Evolutionary conservation across 53 echinoderm and acorn worm species (phyloP).

Genomic region (Paracentrotus lividus): DNA sequence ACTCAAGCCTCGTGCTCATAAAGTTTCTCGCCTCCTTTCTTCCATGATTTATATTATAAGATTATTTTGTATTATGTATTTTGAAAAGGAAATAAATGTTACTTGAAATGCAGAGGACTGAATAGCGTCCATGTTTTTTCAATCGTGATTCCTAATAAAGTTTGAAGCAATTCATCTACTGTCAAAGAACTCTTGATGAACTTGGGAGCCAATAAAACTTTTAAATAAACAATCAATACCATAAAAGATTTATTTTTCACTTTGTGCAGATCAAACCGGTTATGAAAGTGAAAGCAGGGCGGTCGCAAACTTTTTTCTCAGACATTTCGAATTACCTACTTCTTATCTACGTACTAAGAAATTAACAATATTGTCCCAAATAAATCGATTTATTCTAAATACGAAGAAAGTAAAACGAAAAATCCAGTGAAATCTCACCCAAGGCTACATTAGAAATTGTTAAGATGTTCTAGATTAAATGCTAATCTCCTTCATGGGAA

Average conservation of each 20-base stretch:
- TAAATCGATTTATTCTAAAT: neutral
- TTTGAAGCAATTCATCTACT: neutral
- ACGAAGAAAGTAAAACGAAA: neutral
- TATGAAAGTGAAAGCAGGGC: neutral
- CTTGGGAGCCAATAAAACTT: neutral
- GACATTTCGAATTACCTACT: neutral
- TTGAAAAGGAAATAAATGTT: neutral
- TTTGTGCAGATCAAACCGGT: neutral
- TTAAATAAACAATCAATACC: neutral
- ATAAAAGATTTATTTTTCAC: neutral
- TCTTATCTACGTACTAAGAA: neutral
- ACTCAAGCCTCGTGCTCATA: too few relatives aligned
- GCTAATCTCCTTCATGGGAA: neutral
- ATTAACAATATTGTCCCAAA: too few relatives aligned
- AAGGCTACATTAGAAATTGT: neutral
- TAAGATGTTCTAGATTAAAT: neutral
- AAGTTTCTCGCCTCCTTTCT: too few relatives aligned
- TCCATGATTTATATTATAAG: too few relatives aligned
- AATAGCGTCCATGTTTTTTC: neutral
- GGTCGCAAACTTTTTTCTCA: neutral
- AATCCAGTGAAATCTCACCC: neutral
- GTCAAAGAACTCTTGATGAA: neutral
- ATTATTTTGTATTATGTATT: neutral
- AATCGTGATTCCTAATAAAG: neutral
- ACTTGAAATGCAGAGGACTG: too few relatives aligned